Evolutionary conservation across 2,888 invertebrate species (phyloP), one percentile per base, ranked within the genome.

Genomic region (Leucozona laternaria): DNA sequence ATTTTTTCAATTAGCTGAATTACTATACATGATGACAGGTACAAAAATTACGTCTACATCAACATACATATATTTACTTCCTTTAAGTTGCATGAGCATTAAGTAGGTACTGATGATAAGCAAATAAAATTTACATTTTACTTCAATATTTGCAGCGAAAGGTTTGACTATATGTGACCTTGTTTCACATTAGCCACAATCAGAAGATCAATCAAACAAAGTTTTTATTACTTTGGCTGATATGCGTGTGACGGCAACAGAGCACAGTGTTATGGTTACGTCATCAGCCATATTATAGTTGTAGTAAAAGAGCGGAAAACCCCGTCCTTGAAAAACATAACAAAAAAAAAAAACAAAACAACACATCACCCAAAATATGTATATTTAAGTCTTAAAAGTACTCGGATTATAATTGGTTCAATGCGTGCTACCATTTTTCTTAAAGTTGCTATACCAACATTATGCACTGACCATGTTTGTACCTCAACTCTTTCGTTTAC

Each of bases 191-290:
- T 71, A 71, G 53, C 55, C 66, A 48, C 77, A 72, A 81, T 81
- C 60, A 70, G 3, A 77, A 77, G 68, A 85, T 77, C 66, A 70
- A 77, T 85, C 77, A 81, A 68, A 77, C 68, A 72, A 73, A 43
- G 31, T 72, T 70, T 81, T 73, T 57, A 31, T 58, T 77, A 77
- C 43, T 40, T 45, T 53, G 48, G 20, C 50, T 70, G 68, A 85
- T 81, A 68, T 81, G 70, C 72, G 73, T 81, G 34, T 70, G 77
- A 81, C 62, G 68, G 73, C 45, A 48, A 40, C 45, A 17, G 78
- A 10, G 25, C 22, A 25, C 4, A n/a, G 53, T 53, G 11, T 20
- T n/a, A n/a, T 17, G 50, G 22, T 77, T 81, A 76, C 76, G 77
- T 25, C 48, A 73, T n/a, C 57, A 57, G 28, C 28, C 43, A 64